Evolutionary conservation across 1,140 invertebrate genomes (phyloP).

Genomic region (Brachionus angularis): DNA sequence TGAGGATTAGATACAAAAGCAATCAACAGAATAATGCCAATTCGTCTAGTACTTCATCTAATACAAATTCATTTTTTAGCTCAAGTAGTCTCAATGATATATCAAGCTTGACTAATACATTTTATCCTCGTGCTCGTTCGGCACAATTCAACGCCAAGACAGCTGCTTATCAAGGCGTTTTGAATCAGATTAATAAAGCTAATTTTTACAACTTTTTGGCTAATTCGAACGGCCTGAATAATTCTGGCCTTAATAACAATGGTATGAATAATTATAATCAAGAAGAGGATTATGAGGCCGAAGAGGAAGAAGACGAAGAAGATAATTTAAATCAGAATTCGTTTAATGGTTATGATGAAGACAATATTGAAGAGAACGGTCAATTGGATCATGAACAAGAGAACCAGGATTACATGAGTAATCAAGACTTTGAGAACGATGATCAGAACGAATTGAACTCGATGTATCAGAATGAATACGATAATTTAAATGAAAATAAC

Average conservation of each 20-base stretch:
- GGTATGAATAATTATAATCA: too few relatives aligned
- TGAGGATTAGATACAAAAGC: conserved; percentile 62
- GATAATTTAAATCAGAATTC: not conserved
- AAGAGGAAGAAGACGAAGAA: too few relatives aligned
- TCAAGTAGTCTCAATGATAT: conserved; percentile 11
- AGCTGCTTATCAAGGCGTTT: not conserved
- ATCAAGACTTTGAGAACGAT: not conserved
- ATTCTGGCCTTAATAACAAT: not conserved
- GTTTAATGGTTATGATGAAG: not conserved
- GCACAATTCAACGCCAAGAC: not conserved
- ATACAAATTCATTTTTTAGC: too few relatives aligned
- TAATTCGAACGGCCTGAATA: not conserved
- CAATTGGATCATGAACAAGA: not conserved
- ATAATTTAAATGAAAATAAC: too few relatives aligned
- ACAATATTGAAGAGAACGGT: not conserved
- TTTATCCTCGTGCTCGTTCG: not conserved
- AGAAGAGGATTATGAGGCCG: not conserved
- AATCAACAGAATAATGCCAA: not conserved
- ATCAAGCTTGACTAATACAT: conserved; percentile 26
- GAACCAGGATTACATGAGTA: not conserved
- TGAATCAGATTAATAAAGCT: conserved; percentile 1
- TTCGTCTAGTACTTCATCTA: not conserved
- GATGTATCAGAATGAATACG: too few relatives aligned
- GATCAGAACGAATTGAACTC: not conserved
- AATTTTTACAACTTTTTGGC: conserved; percentile 9